Evolutionary conservation across 2,888 invertebrate species (phyloP), one percentile per base, ranked within the genome.

Genomic region (Rhagonycha lutea): DNA sequence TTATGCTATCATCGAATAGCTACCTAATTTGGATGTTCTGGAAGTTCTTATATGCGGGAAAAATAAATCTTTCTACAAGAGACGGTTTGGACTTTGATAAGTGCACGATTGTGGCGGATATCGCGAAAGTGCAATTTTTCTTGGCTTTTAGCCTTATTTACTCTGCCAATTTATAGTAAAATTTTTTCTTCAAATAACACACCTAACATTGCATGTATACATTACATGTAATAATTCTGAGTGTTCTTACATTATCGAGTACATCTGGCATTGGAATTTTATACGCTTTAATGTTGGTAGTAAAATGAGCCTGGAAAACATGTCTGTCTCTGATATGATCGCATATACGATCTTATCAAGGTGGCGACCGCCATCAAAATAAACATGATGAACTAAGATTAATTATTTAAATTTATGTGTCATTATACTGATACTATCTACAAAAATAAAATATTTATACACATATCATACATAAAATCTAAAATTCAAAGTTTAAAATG

Each of bases 311-410:
- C 63, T 68, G 62, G 65, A 73, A 72, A 76, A 73, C 76, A 70
- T 73, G 76, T 67, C 76, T 72, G 76, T 73, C 61, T 61, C 60
- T 61, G 67, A 72, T 72, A 67, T 75, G 74, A 72, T 77, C 72
- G 65, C 75, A 69, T 47, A 47, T 68, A 65, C 70, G 80, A 80
- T 79, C 75, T 80, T 80, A 81, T 80, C 81, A 72, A 65, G 69
- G 74, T 75, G 76, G 73, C 76, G 75, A 72, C 73, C 72, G 77
- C 79, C 80, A 80, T 81, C 79, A 80, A 80, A 80, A 78, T 75
- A 81, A 80, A 81, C 77, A 80, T 76, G 81, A 81, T 81, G 81
- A 80, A 80, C 81, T 80, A 79, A 81, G 83, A 83, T 83, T 81
- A 81, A 80, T 81, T 80, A 80, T 80, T 80, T 76, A 80, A 81